These are phyloP conservation scores for Drosophila rubida DNA, from an alignment of 2,888 invertebrate species.

Conservation along the genomic window DNA sequence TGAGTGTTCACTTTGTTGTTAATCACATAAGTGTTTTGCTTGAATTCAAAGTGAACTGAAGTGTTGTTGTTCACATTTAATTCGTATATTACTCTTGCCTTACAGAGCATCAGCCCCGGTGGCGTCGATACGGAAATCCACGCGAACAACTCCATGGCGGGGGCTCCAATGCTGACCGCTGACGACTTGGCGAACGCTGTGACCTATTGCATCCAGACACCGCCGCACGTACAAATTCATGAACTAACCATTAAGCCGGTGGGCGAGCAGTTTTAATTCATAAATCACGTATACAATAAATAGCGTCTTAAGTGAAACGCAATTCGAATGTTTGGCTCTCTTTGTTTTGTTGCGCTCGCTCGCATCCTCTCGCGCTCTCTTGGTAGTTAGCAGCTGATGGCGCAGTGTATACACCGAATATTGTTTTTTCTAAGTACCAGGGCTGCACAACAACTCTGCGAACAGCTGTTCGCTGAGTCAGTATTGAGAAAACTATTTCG, in stretches of 20 bases:
- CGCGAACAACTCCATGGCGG: constrained; percentile 12
- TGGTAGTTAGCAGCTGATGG: constrained; percentile 34
- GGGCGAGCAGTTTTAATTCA: constrained; percentile 41
- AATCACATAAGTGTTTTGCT: no score
- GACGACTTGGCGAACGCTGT: constrained; percentile 67
- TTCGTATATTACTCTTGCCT: background rate
- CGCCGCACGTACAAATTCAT: constrained; percentile 61
- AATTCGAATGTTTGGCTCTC: background rate
- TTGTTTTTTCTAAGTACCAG: constrained; percentile 26
- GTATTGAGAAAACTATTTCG: constrained; percentile 45
- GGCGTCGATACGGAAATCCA: constrained; percentile 64
- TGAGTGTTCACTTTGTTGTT: no score
- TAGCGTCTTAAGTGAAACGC: background rate
- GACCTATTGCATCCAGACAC: constrained; percentile 61
- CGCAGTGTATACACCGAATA: constrained; percentile 45
- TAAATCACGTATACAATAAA: background rate
- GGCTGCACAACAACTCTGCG: constrained; percentile 32
- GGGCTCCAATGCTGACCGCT: constrained; percentile 32
- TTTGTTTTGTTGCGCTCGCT: background rate
- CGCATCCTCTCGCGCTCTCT: background rate
- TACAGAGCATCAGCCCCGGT: constrained; percentile 74
- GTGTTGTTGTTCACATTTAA: background rate
- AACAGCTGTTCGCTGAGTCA: constrained; percentile 63
- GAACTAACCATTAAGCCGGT: constrained; percentile 56
- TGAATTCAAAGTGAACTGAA: no score